A percentile compares a stretch with the other conserved stretches of the same genome.
phyloP scores from a whole-genome alignment of 2,888 invertebrate genomes.

The Eledona agricola region DNA sequence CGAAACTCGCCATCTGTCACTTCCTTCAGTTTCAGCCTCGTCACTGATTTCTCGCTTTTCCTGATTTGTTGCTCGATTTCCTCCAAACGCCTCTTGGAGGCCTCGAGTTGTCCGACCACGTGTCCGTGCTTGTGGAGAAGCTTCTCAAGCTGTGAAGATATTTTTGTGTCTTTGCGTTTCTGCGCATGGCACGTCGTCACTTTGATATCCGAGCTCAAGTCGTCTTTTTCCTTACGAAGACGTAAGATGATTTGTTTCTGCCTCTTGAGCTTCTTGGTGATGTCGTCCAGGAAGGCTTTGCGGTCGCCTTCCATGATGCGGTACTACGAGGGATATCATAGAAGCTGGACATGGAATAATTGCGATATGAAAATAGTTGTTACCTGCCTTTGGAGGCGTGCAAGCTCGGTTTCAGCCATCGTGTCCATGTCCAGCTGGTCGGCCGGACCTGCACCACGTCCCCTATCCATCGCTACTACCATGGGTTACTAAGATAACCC shows the following conservation, averaged over 20 bases:
- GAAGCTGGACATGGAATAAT: not conserved
- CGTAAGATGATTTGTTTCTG: constrained; percentile 71
- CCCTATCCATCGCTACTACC: constrained; percentile 8
- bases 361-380: not conserved
- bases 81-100: no score
- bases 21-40: constrained; percentile 58
- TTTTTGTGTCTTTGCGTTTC: constrained; percentile 65
- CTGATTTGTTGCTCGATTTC: constrained; percentile 66
- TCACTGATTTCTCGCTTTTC: constrained; percentile 62
- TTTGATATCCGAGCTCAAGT: constrained; percentile 70
- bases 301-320: constrained; percentile 86
- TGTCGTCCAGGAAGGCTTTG: constrained; percentile 74
- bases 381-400: constrained; percentile 80
- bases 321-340: constrained; percentile 63
- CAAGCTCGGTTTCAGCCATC: constrained; percentile 80
- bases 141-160: constrained; percentile 65
- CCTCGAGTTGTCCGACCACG: constrained; percentile 56
- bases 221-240: constrained; percentile 70
- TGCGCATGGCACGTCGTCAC: constrained; percentile 69
- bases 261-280: constrained; percentile 71
- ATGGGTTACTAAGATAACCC: no score
- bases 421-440: constrained; percentile 74
- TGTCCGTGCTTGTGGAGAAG: constrained; percentile 68
- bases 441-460: constrained; percentile 39
- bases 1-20: constrained; percentile 63